Evolutionary conservation across 1,140 invertebrate genomes (phyloP), one percentile per base, ranked within the genome.

Genomic region (Hycleus cichorii): DNA sequence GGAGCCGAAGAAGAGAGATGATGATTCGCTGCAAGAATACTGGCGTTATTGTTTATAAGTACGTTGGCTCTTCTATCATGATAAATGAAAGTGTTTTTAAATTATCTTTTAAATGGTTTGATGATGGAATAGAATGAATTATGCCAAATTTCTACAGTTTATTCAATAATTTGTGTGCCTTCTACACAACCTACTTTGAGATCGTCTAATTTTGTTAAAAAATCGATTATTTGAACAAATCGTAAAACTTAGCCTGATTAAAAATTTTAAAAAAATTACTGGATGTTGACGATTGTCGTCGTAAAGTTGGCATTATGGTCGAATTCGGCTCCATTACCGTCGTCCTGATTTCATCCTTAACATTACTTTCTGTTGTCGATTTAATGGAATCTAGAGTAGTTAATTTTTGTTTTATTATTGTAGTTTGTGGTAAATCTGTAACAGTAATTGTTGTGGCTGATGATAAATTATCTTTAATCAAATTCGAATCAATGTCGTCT

Each of bases 261-360:
- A 53, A 25, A 47, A 39, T n/a, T 27, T 49, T 24, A 57, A 50
- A 47, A 45, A 60, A 45, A 52, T 45, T 52, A 56, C 27, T 27
- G 55, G 48, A 10, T 7, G 59, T 49, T 32, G 55, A 48, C 3
- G 57, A 26, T 32, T 32, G 32, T 32, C 7, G 4, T 3, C 32
- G 2, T 32, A 32, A 49, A 9, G 39, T 26, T 11, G 27, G 49
- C 11, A 26, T 47, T 3, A 59, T 49, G 9, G 53, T 59, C 9
- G 73, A 69, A 38, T 69, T 69, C 4, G 76, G 75, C 59, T 77
- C 76, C 75, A 77, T 77, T 1, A 73, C 63, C 0, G 76, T 76
- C 0, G 70, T 74, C 7, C 76, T 72, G 47, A 67, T 72, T 9
- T 69, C 65, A 47, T 71, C 74, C 7, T 75, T 76, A 43, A 74